These are phyloP conservation scores for Saimiri boliviensis DNA, from an alignment of 2,113 vertebrate species.

Conservation along the genomic window DNA sequence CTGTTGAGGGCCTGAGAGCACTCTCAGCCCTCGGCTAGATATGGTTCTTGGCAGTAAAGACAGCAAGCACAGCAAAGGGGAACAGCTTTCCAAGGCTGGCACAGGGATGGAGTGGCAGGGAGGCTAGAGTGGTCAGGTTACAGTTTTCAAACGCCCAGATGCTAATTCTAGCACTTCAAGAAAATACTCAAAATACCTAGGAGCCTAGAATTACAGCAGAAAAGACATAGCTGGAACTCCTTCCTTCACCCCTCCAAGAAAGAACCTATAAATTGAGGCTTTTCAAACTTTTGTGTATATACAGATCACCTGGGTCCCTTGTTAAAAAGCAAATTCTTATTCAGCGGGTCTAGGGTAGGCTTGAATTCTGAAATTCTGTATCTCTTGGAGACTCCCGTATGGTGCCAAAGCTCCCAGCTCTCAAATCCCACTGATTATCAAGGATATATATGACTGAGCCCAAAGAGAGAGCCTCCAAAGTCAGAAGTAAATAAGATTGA, in stretches of 20 bases:
- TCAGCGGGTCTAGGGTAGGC: neutral
- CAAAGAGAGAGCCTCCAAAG: neutral
- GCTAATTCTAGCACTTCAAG: neutral
- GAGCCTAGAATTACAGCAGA: neutral
- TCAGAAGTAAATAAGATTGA: neutral
- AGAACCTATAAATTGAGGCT: neutral
- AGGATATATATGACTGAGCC: neutral
- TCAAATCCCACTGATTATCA: neutral
- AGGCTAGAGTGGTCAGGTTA: neutral
- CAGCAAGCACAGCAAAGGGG: neutral
- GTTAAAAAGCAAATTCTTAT: neutral
- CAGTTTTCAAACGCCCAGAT: neutral
- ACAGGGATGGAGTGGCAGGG: neutral
- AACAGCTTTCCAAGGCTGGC: neutral
- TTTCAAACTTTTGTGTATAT: neutral
- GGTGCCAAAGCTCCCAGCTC: neutral
- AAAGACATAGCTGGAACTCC: neutral
- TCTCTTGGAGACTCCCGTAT: neutral
- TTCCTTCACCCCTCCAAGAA: neutral
- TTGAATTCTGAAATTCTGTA: neutral
- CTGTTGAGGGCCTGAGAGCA: neutral
- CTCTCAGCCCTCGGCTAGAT: neutral
- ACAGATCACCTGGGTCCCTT: neutral
- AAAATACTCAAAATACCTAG: constrained; percentile 6
- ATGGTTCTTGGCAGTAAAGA: neutral